Evolutionary conservation across 1,140 invertebrate genomes (phyloP), one percentile per base, ranked within the genome.

Genomic region (Holcopasites calliopsidis): DNA sequence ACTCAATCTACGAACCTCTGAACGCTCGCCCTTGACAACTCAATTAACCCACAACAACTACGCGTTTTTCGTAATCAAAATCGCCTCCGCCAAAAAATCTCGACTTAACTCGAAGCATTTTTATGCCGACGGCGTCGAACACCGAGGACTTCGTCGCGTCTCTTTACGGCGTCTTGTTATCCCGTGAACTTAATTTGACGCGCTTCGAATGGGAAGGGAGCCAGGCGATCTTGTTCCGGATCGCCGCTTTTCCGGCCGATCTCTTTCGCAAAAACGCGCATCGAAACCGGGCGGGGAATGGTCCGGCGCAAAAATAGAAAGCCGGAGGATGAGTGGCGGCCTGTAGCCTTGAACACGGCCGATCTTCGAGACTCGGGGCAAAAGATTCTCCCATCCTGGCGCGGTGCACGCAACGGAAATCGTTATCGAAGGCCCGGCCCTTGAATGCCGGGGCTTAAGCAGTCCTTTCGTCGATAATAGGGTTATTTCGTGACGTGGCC

Each of bases 381-480:
- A 35, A 38, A 13, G 69, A 64, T 64, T n/a, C n/a, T 66, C 71
- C 65, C 71, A 55, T 74, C 61, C 38, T 16, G 28, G n/a, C 31
- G 10, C 11, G 28, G 44, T 50, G 26, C 49, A 64, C 62, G 61
- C 61, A 66, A 55, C 71, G 71, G 71, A 74, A 74, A 74, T 74
- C 62, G 71, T 74, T 74, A 74, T 74, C 71, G 62, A 38, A 16
- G 28, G 61, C 38, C 52, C 40, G 23, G 28, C 69, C 58, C 31
- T 52, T 38, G 31, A 47, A 55, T 26, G 35, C 40, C 10, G 38
- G 26, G 21, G 33, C 18, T 66, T 74, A 55, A 62, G 47, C 8
- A 66, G 61, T 66, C 61, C 61, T 55, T 55, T 66, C 62, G 50
- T 47, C 50, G 71, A 66, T 74, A 74, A 74, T 74, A 28, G 71